Base-by-base conservation (phyloP, 2,888 invertebrate species). In the Diarsia dahlii region DNA sequence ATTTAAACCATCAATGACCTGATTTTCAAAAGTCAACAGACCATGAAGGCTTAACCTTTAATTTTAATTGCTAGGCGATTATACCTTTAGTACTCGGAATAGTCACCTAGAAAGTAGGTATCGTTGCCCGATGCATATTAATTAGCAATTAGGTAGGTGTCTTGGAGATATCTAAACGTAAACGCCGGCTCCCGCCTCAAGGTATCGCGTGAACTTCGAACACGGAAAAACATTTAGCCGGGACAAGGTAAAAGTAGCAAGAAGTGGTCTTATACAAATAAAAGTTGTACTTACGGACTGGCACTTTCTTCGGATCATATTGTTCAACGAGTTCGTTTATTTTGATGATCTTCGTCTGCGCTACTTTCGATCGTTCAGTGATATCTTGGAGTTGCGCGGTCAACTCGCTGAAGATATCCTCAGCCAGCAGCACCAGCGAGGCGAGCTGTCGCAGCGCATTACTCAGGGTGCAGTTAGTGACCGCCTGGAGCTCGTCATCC, bases 271-370 rank as follows among this genome's bases (percentile, higher is more conserved):
- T 12, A 63, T 1, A 50, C 52, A 54, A 60, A 70, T 76, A 72
- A 86, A 85, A 52, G 12, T 72, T 82, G 72, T 97, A 99, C 99
- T 99, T 97, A 99, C 99, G 99, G 97, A 99, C 99, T 98, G 98
- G 97, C 93, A 99, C 98, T 95, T 98, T 98, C 97, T 98, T 99
- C 80, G 99, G 99, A 95, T 99, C 98, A 95, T 97, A 98, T 84
- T 97, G 96, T 90, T 97, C 97, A 90, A 98, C 98, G 90, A 97
- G 97, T 88, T 97, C 97, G 92, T 98, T 98, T 89, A 99, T 97
- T 88, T 95, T 96, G 88, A 97, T 97, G 89, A 99, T 97, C 93
- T 98, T 98, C 76, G 95, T 95, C 92, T 98, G 98, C 76, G 99
- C 97, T 69, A 95, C 95, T 79, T 97, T 97, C 78, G 98, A 98